Percentiles rank a stretch among this genome's conserved stretches.
phyloP scores from a whole-genome alignment of 2,888 invertebrate genomes.

The Athalia circularis region DNA sequence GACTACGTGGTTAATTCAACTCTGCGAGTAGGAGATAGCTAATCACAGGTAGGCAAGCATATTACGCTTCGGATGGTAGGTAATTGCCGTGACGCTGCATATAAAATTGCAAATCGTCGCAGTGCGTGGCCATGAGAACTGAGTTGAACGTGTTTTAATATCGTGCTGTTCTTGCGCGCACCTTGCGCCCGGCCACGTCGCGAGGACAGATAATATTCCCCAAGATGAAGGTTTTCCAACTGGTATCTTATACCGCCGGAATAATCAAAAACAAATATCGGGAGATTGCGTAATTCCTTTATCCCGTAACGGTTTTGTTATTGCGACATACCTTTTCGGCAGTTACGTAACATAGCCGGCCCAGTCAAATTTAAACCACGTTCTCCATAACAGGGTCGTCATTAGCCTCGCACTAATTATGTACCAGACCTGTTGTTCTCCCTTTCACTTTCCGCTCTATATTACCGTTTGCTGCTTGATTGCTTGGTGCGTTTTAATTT shows the following conservation, averaged over 20 bases:
- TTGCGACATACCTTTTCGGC: conserved; percentile 10
- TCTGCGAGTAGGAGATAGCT: conserved; percentile 29
- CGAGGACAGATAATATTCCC: conserved; percentile 1
- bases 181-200: neutral
- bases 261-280: conserved; percentile 2
- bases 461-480: conserved; percentile 27
- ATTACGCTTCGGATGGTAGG: conserved; percentile 34
- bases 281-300: neutral
- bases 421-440: conserved; percentile 35
- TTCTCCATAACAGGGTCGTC: conserved; percentile 30
- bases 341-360: conserved; percentile 19
- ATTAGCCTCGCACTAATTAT: conserved; percentile 33
- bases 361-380: conserved; percentile 27
- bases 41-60: conserved; percentile 35
- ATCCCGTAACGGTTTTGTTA: conserved; percentile 16
- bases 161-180: neutral
- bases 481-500: conserved; percentile 27
- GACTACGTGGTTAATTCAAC: conserved; percentile 36
- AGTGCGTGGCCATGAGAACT: conserved; percentile 38
- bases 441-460: conserved; percentile 40
- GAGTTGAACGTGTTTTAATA: conserved; percentile 21
- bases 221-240: neutral
- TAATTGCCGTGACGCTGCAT: conserved; percentile 42
- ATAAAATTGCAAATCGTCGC: conserved; percentile 40
- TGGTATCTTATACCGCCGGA: neutral